Evolutionary conservation across 2,113 vertebrate genomes (phyloP), one percentile per base, ranked within the genome.

Genomic region (Sapayoa aenigma): DNA sequence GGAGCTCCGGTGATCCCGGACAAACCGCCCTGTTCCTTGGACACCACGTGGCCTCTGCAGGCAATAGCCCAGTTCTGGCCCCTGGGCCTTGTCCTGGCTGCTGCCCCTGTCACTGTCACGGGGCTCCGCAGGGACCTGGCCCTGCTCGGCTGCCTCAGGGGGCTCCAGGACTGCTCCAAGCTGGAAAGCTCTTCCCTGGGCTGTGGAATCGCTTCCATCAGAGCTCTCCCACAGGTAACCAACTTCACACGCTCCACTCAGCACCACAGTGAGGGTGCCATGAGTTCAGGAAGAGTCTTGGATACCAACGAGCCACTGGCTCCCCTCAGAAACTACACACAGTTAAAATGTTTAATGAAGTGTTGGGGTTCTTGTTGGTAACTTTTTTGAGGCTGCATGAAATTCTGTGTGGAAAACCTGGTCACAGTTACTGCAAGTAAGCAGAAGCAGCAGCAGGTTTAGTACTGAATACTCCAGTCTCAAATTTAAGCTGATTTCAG

Each of bases 141-240:
- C 13, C 95, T 98, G 68, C 98, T 98, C 60, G 94, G 98, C 5
- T 98, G 98, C 65, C 98, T 99, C 46, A 95, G 95, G 62, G 95
- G 98, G 37, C 97, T 98, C 9, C 98, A 93, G 89, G 93, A 65
- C 47, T 77, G 95, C 72, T 97, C 93, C 91, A 96, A 95, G 14
- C 65, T 98, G 81, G 89, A 98, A 74, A 97, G 96, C 96, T 98
- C 97, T 74, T 98, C 95, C 96, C 98, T 93, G 87, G 95, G 96
- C 12, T 93, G 96, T 21, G 99, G 98, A 18, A 96, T 99, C 39
- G 97, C 98, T 3, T 99, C 99, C 60, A 97, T 99, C 86, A 97
- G 99, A 93, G 99, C 99, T 9, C 97, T 98, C 84, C 99, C 99
- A 4, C 98, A 98, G 98, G 99, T 99, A 95, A 96, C 62, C 9